A percentile compares a stretch with the other conserved stretches of the same genome.
Evolutionary conservation across 2,113 vertebrate genomes (phyloP).

Genomic region (Hemiprocne comata): DNA sequence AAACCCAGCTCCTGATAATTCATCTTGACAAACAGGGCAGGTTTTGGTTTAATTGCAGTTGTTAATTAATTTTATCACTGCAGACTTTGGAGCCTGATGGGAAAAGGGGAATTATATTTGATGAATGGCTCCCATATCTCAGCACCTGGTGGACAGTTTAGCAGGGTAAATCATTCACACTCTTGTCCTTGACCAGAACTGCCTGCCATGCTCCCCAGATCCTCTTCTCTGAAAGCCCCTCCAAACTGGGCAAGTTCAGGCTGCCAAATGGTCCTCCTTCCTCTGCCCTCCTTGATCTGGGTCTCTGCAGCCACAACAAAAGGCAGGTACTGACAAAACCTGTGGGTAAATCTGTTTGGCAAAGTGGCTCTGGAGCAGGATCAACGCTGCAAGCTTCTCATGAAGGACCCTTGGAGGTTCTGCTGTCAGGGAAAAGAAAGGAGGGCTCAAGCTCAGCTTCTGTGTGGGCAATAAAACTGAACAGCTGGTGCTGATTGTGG

Average conservation of each 20-base stretch:
- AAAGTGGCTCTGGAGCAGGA: not conserved
- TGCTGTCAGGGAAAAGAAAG: not conserved
- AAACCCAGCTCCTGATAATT: not conserved
- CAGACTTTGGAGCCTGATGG: not conserved
- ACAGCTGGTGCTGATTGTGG: rapidly evolving
- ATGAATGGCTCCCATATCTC: not conserved
- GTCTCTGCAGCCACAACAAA: not conserved
- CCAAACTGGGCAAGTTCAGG: not conserved
- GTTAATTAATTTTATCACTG: constrained; percentile 42
- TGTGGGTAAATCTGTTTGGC: not conserved
- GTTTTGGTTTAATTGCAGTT: not conserved
- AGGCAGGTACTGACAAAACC: not conserved
- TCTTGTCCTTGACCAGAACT: not conserved
- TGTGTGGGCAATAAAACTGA: not conserved
- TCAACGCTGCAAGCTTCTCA: not conserved
- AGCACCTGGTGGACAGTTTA: not conserved
- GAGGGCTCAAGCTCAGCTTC: not conserved
- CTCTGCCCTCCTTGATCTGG: not conserved
- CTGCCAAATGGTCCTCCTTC: not conserved
- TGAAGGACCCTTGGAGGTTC: not conserved
- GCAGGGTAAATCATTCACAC: not conserved
- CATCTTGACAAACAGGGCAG: not conserved
- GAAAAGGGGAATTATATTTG: not conserved
- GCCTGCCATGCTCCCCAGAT: not conserved
- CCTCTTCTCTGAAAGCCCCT: not conserved